Evolutionary conservation across 2,888 invertebrate species (phyloP).

Genomic region (Globia sparganii): DNA sequence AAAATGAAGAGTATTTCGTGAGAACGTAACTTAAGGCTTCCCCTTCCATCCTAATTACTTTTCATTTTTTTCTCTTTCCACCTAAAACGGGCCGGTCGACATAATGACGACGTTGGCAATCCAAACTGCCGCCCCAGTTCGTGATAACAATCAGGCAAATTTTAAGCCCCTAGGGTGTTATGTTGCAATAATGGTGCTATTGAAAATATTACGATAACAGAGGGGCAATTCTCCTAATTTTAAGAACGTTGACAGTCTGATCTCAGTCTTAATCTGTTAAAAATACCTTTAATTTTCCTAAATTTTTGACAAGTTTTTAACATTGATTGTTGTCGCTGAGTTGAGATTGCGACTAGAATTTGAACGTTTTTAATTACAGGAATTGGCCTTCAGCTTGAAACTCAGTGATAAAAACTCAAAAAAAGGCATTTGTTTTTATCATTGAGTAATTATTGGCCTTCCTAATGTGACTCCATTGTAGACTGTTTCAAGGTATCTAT

Average conservation of each 20-base stretch:
- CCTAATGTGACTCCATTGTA: not conserved
- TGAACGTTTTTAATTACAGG: too few species aligned
- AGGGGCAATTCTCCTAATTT: too few species aligned
- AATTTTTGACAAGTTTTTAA: too few species aligned
- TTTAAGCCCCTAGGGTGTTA: constrained; percentile 40
- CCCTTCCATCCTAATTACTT: constrained; percentile 62
- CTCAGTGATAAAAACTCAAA: constrained; percentile 22
- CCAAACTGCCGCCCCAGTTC: constrained; percentile 40
- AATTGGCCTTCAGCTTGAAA: too few species aligned
- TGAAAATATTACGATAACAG: constrained; percentile 25
- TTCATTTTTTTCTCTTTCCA: constrained; percentile 58
- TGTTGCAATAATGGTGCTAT: constrained; percentile 41
- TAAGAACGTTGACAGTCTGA: too few species aligned
- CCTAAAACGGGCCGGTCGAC: constrained; percentile 40
- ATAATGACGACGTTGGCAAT: constrained; percentile 53
- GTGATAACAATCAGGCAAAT: constrained; percentile 58
- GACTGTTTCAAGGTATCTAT: constrained; percentile 4
- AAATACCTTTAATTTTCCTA: too few species aligned
- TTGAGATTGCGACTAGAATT: too few species aligned
- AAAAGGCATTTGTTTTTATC: too few species aligned
- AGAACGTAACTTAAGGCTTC: constrained; percentile 42
- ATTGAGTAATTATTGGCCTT: not conserved
- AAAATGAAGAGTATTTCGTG: constrained; percentile 47
- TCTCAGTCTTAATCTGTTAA: too few species aligned
- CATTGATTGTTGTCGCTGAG: too few species aligned